Evolutionary conservation across 2,797 vertebrate species (phyloP), one percentile per base, ranked within the genome.

Genomic region (Gephyroberyx darwinii): DNA sequence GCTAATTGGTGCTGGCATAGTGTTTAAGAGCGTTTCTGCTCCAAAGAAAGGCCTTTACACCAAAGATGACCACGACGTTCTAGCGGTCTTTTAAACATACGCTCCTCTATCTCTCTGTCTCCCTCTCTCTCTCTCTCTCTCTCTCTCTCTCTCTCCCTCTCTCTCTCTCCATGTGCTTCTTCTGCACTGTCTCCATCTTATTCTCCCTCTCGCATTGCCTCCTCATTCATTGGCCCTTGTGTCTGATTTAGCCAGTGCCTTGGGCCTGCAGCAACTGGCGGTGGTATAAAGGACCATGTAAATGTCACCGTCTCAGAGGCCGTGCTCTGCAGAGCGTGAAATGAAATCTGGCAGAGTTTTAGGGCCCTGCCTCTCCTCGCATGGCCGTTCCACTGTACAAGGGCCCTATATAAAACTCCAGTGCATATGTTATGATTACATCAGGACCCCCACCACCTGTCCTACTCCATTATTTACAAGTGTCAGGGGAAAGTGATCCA

Each of bases 321-420:
- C 93, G 91, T 94, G 95, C 93, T 97, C 92, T 88, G 87, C 83
- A 53, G 93, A 96, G 95, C 95, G 92, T 94, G 95, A 97, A 98
- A 97, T 96, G 92, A 94, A 95, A 91, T 94, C 89, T 93, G 94
- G 93, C 96, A 96, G 92, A 93, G 93, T 95, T 94, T 92, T 90
- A 92, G 93, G 90, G 89, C 86, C 91, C 85, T 88, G 89, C 84
- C 91, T 91, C 84, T 91, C 92, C 88, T 86, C 76, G 76, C 88
- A 91, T 84, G 87, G 91, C 91, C 87, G 78, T 81, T 84, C 77
- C 84, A 71, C 84, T 75, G 74, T 69, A 74, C 84, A 71, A 50
- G 50, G 74, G 58, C 31, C 82, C 77, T 83, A 84, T 80, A 81
- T 81, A 73, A 83, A 93, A 92, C 85, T 89, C 88, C 81, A 85